Conservation (phyloP, 2,888 invertebrate genomes). For the Priocnemis perturbator region DNA sequence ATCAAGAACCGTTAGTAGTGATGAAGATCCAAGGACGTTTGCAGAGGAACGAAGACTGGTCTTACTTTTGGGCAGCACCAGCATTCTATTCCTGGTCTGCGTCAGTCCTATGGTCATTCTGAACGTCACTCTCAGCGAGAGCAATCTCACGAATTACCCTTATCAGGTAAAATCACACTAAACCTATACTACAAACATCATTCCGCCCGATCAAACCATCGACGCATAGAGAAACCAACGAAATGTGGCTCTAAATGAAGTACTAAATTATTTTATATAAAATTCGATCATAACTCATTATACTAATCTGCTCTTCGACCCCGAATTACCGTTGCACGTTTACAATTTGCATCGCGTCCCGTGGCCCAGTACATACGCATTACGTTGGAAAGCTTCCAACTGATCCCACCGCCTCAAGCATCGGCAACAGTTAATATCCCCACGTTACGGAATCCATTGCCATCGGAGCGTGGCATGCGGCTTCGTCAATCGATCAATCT, state of each 20-base stretch:
- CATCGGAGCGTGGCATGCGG: too few species aligned
- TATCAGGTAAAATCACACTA: slow-evolving; percentile 76
- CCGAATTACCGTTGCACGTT: not conserved
- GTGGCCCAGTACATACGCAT: too few species aligned
- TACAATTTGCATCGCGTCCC: too few species aligned
- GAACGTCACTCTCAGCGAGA: slow-evolving; percentile 81
- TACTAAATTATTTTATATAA: too few species aligned
- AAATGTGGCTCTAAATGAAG: too few species aligned
- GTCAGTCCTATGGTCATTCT: slow-evolving; percentile 85
- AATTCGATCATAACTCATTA: too few species aligned
- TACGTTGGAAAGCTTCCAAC: too few species aligned
- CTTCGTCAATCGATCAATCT: too few species aligned
- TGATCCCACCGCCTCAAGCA: too few species aligned
- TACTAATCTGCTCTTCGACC: not conserved
- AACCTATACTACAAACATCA: not conserved
- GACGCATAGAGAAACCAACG: too few species aligned
- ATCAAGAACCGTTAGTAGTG: slow-evolving; percentile 78
- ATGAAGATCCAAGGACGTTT: slow-evolving; percentile 81
- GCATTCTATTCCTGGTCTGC: slow-evolving; percentile 82
- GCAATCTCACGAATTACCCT: slow-evolving; percentile 79
- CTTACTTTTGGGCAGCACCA: slow-evolving; percentile 81
- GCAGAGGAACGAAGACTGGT: slow-evolving; percentile 83
- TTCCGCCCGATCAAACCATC: not conserved
- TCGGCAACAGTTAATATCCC: too few species aligned
- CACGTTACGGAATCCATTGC: too few species aligned